Evolutionary conservation across 2,113 vertebrate species (phyloP).

Genomic region (Archilochus colubris): DNA sequence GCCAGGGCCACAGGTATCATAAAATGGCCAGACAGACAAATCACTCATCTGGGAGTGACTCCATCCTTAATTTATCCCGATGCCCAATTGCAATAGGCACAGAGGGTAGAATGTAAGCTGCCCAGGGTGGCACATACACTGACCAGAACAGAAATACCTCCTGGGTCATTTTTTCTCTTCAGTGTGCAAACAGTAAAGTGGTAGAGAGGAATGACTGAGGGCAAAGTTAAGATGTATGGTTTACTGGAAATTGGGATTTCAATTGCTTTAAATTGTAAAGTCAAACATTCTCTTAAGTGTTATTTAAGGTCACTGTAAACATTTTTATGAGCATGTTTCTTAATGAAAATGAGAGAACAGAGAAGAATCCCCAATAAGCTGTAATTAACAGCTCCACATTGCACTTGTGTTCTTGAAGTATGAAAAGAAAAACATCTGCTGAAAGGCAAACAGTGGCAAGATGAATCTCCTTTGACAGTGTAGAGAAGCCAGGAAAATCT

Average conservation of each 20-base stretch:
- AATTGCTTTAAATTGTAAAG: not conserved
- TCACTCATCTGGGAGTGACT: not conserved
- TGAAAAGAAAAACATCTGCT: not conserved
- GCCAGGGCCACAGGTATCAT: fast-evolving
- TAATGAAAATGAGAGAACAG: not conserved
- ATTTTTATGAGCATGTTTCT: not conserved
- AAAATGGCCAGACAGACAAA: not conserved
- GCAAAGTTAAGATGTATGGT: not conserved
- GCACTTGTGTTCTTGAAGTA: not conserved
- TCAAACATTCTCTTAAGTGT: not conserved
- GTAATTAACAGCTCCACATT: not conserved
- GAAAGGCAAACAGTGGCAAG: not conserved
- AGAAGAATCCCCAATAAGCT: not conserved
- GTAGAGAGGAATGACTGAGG: not conserved
- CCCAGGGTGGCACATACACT: not conserved
- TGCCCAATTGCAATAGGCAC: not conserved
- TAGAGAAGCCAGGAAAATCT: not conserved
- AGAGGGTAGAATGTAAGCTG: not conserved
- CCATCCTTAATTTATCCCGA: not conserved
- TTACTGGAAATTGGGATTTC: not conserved
- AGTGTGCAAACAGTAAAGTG: not conserved
- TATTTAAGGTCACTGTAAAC: not conserved
- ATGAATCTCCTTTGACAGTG: not conserved
- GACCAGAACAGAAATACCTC: not conserved
- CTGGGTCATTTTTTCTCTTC: not conserved